Conservation (phyloP, 2,888 invertebrate genomes). For the Melanargia galathea region DNA sequence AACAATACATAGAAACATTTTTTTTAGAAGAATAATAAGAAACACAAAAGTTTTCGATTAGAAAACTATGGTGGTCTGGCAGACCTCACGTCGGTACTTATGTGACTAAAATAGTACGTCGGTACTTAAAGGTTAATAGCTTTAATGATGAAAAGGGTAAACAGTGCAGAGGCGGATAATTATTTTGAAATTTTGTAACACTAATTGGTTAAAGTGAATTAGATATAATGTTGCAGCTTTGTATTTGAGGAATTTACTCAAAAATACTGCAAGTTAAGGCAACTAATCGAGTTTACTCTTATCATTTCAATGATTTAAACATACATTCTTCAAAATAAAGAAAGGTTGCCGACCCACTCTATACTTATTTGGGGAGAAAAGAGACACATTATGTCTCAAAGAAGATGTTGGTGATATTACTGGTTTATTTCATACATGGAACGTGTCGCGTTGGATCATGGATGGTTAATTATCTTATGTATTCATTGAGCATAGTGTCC, state of each 20-base stretch:
- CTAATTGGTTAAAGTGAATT: conserved; percentile 1
- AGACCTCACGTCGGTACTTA: too few species aligned
- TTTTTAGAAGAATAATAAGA: too few species aligned
- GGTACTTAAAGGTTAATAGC: too few species aligned
- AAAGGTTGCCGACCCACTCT: neutral
- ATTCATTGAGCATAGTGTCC: too few species aligned
- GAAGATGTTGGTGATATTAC: too few species aligned
- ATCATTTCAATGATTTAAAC: neutral
- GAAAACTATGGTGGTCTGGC: too few species aligned
- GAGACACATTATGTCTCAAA: neutral
- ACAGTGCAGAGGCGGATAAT: conserved; percentile 4
- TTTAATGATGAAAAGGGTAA: conserved; percentile 24
- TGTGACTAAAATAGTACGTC: too few species aligned
- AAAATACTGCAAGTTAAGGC: neutral
- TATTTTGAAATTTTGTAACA: conserved; percentile 7
- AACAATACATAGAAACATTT: too few species aligned
- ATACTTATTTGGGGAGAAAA: conserved; percentile 5
- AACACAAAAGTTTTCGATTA: too few species aligned
- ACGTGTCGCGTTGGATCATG: neutral
- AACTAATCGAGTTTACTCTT: neutral
- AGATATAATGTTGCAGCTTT: neutral
- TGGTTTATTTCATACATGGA: neutral
- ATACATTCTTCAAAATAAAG: neutral
- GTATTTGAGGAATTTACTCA: neutral
- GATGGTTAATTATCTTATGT: too few species aligned